These are phyloP conservation scores for Rhodeus uyekii DNA, from an alignment of 2,797 vertebrate species.

Conservation along the genomic window DNA sequence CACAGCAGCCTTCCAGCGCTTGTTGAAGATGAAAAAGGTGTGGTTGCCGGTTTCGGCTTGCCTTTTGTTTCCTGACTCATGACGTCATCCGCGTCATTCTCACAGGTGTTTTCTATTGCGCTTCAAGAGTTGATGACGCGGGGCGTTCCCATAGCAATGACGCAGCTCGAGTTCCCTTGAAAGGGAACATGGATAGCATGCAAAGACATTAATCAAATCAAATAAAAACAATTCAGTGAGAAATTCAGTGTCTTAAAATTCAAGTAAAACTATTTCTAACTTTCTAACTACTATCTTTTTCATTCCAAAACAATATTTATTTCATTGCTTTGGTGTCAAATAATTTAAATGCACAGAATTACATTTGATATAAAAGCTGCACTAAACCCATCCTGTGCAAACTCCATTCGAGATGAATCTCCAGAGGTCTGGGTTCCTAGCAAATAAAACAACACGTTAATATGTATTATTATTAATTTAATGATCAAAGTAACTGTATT, in stretches of 20 bases:
- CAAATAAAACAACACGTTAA: neutral
- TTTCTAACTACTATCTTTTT: neutral
- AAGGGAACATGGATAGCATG: neutral
- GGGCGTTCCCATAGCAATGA: too few relatives aligned
- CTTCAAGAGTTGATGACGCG: too few relatives aligned
- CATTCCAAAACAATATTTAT: neutral
- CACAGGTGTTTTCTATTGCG: too few relatives aligned
- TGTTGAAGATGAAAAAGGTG: too few relatives aligned
- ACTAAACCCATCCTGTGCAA: slow-evolving; percentile 76
- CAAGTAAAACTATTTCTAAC: neutral
- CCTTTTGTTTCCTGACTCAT: too few relatives aligned
- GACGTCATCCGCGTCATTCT: too few relatives aligned
- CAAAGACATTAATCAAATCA: neutral
- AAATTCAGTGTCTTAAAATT: neutral
- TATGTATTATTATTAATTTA: neutral
- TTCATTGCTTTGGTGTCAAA: neutral
- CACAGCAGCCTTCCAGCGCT: too few relatives aligned
- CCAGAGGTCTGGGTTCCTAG: slow-evolving; percentile 71
- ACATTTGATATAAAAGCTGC: slow-evolving; percentile 55
- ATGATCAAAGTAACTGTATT: neutral
- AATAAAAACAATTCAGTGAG: neutral
- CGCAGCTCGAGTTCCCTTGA: too few relatives aligned
- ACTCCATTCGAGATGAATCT: slow-evolving; percentile 69
- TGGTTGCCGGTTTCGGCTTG: too few relatives aligned
- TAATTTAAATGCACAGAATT: neutral